A percentile compares a stretch with the other conserved stretches of the same genome.
Conservation (phyloP, 2,797 vertebrate species). For the Amblyopsis hoosieri region DNA sequence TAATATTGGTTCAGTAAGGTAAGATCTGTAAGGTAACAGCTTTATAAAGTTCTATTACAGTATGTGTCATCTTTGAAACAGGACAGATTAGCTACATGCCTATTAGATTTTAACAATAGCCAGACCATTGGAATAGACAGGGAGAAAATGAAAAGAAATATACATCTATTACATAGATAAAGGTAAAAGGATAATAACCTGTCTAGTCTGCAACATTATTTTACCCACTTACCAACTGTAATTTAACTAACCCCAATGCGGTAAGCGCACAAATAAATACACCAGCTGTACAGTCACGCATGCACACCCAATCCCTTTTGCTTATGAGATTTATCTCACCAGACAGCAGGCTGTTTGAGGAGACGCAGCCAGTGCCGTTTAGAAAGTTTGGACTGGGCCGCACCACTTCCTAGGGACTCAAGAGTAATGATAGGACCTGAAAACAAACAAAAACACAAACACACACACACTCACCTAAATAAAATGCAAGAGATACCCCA, state of each 20-base stretch:
- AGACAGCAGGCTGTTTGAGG: slow-evolving; percentile 88
- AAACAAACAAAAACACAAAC: slow-evolving; percentile 42
- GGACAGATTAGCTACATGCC: slow-evolving; percentile 19
- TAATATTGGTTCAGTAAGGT: too few species aligned
- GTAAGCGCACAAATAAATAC: background rate
- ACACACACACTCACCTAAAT: background rate
- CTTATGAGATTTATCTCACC: slow-evolving; percentile 81
- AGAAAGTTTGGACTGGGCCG: slow-evolving; percentile 77
- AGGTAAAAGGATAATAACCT: background rate
- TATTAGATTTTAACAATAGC: slow-evolving; percentile 27
- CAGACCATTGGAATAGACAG: slow-evolving; percentile 1
- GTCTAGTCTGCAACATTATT: background rate
- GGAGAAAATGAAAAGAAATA: slow-evolving; percentile 15
- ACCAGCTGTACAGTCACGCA: slow-evolving; percentile 1
- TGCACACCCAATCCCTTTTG: background rate
- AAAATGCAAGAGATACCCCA: background rate
- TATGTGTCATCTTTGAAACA: slow-evolving; percentile 19
- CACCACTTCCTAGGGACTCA: slow-evolving; percentile 79
- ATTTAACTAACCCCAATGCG: too few species aligned
- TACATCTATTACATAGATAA: background rate
- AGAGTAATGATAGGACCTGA: slow-evolving; percentile 85
- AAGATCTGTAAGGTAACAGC: too few species aligned
- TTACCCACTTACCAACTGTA: too few species aligned
- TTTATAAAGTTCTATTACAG: background rate
- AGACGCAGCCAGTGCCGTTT: slow-evolving; percentile 90